Conservation (phyloP, 2,888 invertebrate species). For the Lacanobia wlatinum region DNA sequence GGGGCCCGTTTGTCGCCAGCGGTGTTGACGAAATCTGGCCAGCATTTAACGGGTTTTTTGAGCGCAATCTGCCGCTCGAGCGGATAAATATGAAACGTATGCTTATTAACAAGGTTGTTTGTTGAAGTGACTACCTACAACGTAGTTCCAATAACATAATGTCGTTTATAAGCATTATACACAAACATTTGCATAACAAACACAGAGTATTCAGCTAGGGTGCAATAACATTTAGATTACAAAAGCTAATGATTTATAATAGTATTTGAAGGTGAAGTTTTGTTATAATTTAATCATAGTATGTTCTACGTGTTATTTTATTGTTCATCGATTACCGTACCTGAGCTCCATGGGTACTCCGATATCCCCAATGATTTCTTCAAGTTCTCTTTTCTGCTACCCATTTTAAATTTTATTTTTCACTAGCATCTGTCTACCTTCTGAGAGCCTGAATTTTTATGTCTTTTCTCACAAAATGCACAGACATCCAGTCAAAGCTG, state of each 20-base stretch:
- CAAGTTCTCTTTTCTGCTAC: constrained; percentile 76
- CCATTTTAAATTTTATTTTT: constrained; percentile 66
- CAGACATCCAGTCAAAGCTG: background rate
- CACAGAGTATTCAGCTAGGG: background rate
- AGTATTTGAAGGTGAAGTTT: constrained; percentile 37
- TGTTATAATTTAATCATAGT: background rate
- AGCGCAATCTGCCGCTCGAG: too few species aligned
- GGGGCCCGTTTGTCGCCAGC: too few species aligned
- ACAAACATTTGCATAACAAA: constrained; percentile 28
- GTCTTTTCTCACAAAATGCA: constrained; percentile 36
- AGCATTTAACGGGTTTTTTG: too few species aligned
- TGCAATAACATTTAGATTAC: constrained; percentile 10
- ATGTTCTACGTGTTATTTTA: constrained; percentile 11
- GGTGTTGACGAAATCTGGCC: too few species aligned
- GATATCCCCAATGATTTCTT: constrained; percentile 79
- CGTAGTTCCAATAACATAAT: constrained; percentile 46
- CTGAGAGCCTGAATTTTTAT: constrained; percentile 13
- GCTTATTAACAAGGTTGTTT: constrained; percentile 24
- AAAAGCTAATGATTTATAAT: background rate
- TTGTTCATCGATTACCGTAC: constrained; percentile 65
- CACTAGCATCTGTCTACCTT: constrained; percentile 10
- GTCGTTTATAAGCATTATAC: background rate
- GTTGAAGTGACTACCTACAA: constrained; percentile 27
- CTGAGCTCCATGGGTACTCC: constrained; percentile 85
- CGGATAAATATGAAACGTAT: background rate